Conservation (phyloP, 2,888 invertebrate genomes). For the Icerya purchasi region DNA sequence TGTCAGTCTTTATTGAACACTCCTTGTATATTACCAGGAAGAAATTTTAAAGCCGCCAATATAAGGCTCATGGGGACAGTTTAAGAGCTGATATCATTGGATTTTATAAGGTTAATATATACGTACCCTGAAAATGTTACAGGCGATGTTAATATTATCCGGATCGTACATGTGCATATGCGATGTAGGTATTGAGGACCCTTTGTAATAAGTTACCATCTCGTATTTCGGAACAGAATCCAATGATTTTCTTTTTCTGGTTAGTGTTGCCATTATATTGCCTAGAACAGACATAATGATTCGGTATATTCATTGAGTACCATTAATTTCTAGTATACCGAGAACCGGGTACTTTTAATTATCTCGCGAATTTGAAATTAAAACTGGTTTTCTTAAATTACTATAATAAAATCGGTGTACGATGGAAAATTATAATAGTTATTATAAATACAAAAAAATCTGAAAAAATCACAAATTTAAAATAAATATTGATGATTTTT, state of each 20-base stretch:
- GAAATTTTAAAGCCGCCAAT: no score
- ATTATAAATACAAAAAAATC: no score
- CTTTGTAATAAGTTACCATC: constrained; percentile 76
- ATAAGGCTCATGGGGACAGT: no score
- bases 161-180: constrained; percentile 90
- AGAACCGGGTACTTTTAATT: background rate
- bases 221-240: constrained; percentile 73
- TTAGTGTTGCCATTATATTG: constrained; percentile 66
- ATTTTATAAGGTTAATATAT: no score
- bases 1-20: no score
- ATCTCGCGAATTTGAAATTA: background rate
- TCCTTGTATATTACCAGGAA: no score
- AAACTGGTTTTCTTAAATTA: background rate
- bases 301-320: background rate
- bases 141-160: constrained; percentile 73
- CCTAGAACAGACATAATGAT: constrained; percentile 18
- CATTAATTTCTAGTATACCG: background rate
- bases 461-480: no score
- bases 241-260: constrained; percentile 52
- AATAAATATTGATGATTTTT: no score
- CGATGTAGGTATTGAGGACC: constrained; percentile 71
- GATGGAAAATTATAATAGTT: no score
- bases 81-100: no score
- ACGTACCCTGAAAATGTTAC: constrained; percentile 69
- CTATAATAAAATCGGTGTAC: no score